phyloP scores from a whole-genome alignment of 2,113 vertebrate species.

The Aspiorhynchus laticeps region DNA sequence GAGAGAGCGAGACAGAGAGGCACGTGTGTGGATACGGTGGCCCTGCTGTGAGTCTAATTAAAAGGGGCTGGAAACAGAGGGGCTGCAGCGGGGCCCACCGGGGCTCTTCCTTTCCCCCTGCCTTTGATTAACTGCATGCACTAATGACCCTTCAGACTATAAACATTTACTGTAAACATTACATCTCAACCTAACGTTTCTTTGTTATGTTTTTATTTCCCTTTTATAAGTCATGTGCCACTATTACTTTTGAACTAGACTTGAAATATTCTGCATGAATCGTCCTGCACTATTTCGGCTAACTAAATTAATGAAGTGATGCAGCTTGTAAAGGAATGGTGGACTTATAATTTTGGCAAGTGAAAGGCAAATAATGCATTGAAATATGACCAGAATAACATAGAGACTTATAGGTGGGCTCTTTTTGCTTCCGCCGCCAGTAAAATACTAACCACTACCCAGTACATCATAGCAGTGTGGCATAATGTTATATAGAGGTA shows the following conservation, averaged over 20 bases:
- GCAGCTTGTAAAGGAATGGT: not conserved
- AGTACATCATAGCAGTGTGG: not conserved
- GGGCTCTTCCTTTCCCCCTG: constrained; percentile 67
- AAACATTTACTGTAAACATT: constrained; percentile 37
- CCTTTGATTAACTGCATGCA: constrained; percentile 83
- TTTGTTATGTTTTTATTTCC: not conserved
- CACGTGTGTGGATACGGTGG: constrained; percentile 60
- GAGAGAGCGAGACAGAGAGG: constrained; percentile 58
- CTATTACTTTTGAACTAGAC: not conserved
- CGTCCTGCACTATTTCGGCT: not conserved
- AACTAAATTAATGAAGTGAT: not conserved
- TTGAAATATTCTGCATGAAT: not conserved
- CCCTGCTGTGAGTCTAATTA: constrained; percentile 91
- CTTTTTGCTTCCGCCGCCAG: not conserved
- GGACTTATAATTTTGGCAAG: not conserved
- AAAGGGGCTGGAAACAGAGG: constrained; percentile 82
- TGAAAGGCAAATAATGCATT: not conserved
- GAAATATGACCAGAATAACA: not conserved
- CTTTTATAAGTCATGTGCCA: not conserved
- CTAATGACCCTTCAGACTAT: constrained; percentile 34
- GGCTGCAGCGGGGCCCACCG: constrained; percentile 74
- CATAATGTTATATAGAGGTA: not conserved
- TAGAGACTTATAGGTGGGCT: not conserved
- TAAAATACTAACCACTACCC: not conserved
- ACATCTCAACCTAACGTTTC: not conserved